phyloP scores from a whole-genome alignment of 2,888 invertebrate species.

The Drosophila affinis region DNA sequence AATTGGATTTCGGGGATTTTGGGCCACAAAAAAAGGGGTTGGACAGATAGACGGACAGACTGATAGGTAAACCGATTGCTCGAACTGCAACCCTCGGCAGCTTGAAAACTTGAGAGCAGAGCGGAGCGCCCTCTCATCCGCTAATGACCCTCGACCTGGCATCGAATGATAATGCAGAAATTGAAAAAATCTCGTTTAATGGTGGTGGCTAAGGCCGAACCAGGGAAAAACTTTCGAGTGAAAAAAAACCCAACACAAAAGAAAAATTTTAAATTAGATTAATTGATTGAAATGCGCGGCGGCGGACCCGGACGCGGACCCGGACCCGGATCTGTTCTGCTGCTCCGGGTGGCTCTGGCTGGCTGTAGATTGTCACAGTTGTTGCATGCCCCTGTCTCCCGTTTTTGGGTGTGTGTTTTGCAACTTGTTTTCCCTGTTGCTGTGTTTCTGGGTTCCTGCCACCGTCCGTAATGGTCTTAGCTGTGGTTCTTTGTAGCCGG shows the following conservation, averaged over 20 bases:
- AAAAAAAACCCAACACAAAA: slow-evolving; percentile 61
- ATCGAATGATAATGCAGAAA: slow-evolving; percentile 62
- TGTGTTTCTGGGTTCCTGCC: slow-evolving; percentile 23
- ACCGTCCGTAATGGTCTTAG: slow-evolving; percentile 4
- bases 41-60: slow-evolving; percentile 4
- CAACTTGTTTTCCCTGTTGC: slow-evolving; percentile 18
- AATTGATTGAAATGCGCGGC: slow-evolving; percentile 80
- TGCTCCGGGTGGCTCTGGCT: slow-evolving; percentile 8
- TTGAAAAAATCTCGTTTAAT: slow-evolving; percentile 61
- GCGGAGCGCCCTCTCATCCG: slow-evolving; percentile 22
- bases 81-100: slow-evolving; percentile 52
- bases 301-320: neutral
- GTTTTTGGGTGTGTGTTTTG: slow-evolving; percentile 37
- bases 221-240: slow-evolving; percentile 13
- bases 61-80: slow-evolving; percentile 46
- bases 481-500: slow-evolving; percentile 49
- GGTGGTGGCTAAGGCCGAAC: slow-evolving; percentile 61
- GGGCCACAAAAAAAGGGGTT: neutral
- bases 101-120: neutral
- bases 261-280: slow-evolving; percentile 82
- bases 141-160: slow-evolving; percentile 69
- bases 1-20: slow-evolving; percentile 50
- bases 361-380: slow-evolving; percentile 50
- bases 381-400: slow-evolving; percentile 65
- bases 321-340: neutral